Evolutionary conservation across 2,888 invertebrate species (phyloP).

Genomic region (Amphimallon solstitiale): DNA sequence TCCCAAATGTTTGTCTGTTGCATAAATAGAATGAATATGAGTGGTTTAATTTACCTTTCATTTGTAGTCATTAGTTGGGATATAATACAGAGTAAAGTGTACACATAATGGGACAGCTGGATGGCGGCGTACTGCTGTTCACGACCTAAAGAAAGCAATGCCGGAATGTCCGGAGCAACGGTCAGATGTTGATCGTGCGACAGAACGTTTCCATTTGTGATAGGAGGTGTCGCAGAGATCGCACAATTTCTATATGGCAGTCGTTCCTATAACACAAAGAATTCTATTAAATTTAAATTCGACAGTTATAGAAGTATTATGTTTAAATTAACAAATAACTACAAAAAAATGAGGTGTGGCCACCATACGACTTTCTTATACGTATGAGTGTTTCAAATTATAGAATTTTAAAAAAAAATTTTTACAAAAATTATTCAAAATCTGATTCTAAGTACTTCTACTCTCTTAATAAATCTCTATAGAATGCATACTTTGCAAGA

Average conservation of each 20-base stretch:
- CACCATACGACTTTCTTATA: no score
- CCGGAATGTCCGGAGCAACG: constrained; percentile 60
- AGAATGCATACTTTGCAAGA: no score
- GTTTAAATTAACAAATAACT: background rate
- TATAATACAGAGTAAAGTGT: constrained; percentile 87
- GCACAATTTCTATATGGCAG: constrained; percentile 66
- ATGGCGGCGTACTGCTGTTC: constrained; percentile 80
- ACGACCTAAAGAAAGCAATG: constrained; percentile 65
- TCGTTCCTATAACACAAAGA: constrained; percentile 57
- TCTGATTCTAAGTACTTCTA: no score
- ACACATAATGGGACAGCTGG: constrained; percentile 86
- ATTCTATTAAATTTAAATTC: no score
- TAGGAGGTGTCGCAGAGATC: constrained; percentile 63
- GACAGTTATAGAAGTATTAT: background rate
- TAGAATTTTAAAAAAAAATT: no score
- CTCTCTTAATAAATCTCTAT: no score
- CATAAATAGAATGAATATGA: no score
- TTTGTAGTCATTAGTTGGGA: constrained; percentile 91
- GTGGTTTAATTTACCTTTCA: constrained; percentile 68
- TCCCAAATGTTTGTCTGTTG: no score
- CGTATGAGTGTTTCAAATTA: no score
- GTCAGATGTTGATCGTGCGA: constrained; percentile 45
- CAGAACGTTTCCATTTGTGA: constrained; percentile 59
- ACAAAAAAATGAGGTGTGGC: background rate
- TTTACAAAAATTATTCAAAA: no score